These are phyloP conservation scores for Embiotoca jacksoni DNA, from an alignment of 2,113 vertebrate genomes.

Conservation along the genomic window DNA sequence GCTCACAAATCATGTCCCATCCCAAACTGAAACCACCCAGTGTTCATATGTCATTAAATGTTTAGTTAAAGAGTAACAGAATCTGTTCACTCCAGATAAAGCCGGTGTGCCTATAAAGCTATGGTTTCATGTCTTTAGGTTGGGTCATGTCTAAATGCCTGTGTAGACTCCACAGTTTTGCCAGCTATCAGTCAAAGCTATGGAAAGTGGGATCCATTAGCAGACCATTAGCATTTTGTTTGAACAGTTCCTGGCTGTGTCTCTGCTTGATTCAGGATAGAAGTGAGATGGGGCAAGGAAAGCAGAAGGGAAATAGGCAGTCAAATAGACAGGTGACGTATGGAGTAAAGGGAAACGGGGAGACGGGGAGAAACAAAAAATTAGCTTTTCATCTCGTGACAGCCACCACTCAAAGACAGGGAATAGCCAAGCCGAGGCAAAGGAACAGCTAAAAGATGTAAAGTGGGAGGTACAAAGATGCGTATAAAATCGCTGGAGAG, in stretches of 20 bases:
- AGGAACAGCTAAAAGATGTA: slow-evolving; percentile 54
- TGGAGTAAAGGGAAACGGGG: slow-evolving; percentile 26
- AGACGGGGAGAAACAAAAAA: slow-evolving; percentile 43
- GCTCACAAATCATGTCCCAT: too few species aligned
- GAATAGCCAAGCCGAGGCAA: slow-evolving; percentile 46
- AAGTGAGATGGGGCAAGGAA: slow-evolving; percentile 40
- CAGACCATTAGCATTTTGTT: slow-evolving; percentile 72
- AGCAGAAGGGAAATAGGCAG: slow-evolving; percentile 33
- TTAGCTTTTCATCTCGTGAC: slow-evolving; percentile 69
- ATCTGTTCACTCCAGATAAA: not conserved
- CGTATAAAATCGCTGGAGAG: slow-evolving; percentile 54
- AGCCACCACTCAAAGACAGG: slow-evolving; percentile 60
- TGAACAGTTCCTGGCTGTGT: slow-evolving; percentile 63
- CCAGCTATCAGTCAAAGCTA: slow-evolving; percentile 37
- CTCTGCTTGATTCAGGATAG: slow-evolving; percentile 54
- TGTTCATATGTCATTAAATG: not conserved
- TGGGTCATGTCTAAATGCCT: slow-evolving; percentile 16
- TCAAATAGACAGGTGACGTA: slow-evolving; percentile 55
- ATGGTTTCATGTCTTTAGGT: slow-evolving; percentile 7
- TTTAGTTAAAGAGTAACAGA: not conserved
- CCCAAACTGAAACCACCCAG: not conserved
- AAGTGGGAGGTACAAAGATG: slow-evolving; percentile 58
- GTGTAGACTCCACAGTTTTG: slow-evolving; percentile 24
- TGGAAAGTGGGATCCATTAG: slow-evolving; percentile 61
- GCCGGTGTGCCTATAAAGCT: slow-evolving; percentile 10